Evolutionary conservation across 2,888 invertebrate species (phyloP), one percentile per base, ranked within the genome.

Genomic region (Drosophila paramelanica): DNA sequence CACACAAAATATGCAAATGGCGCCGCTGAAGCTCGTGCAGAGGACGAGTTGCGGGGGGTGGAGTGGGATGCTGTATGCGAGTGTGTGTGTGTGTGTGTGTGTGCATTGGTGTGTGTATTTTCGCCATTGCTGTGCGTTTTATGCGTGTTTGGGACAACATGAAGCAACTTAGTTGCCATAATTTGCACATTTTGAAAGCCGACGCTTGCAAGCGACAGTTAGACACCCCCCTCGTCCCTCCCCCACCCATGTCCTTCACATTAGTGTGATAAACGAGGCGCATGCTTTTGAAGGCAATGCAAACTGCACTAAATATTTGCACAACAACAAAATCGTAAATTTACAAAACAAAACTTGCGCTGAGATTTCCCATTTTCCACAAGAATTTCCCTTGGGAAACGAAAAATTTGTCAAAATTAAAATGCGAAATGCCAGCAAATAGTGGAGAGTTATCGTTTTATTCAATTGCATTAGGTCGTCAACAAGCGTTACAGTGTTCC

Each of bases 161-260:
- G 27, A 52, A 42, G 86, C 80, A 86, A 83, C 83, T 88, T 77
- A 88, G 88, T 88, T 83, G 82, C 88, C 82, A 88, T 83, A 88
- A 83, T 83, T 83, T 86, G 77, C 81, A 83, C 74, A 83, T 86
- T 83, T 83, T 69, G 73, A 71, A 62, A 57, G 62, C 53, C 56
- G 58, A 67, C 67, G 65, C 73, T 73, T 88, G 82, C 77, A 64
- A 38, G 39, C 86, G 88, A 88, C 88, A 82, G 67, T 53, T 68
- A 62, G 58, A 7, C 7, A 57, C 27, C 25, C 38, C 27, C 11
- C 3, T 10, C 46, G 17, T 23, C 33, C 20, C 57, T 6, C 6
- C n/a, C 14, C 6, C 7, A 8, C 6, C 45, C 27, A 23, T 23
- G 4, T 0, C 25, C 39, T 13, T 14, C 47, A 47, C 43, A 46